Base-by-base conservation (phyloP, 1,140 invertebrate species). In the Daktulosphaira vitifoliae region DNA sequence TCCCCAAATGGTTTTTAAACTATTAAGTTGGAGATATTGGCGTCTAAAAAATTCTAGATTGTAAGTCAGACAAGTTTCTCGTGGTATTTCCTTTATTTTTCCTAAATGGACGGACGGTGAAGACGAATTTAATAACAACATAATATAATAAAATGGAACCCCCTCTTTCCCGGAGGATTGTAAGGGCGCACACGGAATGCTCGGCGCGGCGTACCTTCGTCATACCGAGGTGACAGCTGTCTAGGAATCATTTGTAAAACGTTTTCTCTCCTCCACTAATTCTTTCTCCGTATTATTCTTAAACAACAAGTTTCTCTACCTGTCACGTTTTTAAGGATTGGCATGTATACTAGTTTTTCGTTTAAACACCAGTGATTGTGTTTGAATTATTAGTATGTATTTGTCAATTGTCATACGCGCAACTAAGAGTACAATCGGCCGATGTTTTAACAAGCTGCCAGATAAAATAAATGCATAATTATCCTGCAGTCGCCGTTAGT, bases 211-310 rank as follows among this genome's bases (percentile, higher is more conserved):
- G 15, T 48, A 62, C 56, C 56, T 62, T 48, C 56, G 56, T 62
- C 56, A 62, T 62, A 46, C 56, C 42, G 56, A 62, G 56, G 56
- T 62, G 56, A 62, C 56, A 62, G 56, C 56, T 62, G 56, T 62
- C 56, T 62, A 62, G 56, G 56, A 62, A 62, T 62, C 56, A 62
- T 62, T 62, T 62, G 56, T 62, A 62, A 62, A 62, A 62, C 42
- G 56, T 23, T 62, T 48, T 53, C 18, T 18, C 3, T 52, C n/a
- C 33, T 16, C 5, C 9, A 9, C 16, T 33, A 33, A 6, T 11
- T 33, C 8, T 18, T 22, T 62, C 15, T 62, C 26, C 42, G 18
- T 59, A 42, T 42, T 33, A 23, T 6, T 62, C 25, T 23, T n/a
- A 39, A 39, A 44, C n/a, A 44, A 56, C 56, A 42, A 46, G 56